Conservation (phyloP, 2,888 invertebrate species). For the Scrobipalpa costella region DNA sequence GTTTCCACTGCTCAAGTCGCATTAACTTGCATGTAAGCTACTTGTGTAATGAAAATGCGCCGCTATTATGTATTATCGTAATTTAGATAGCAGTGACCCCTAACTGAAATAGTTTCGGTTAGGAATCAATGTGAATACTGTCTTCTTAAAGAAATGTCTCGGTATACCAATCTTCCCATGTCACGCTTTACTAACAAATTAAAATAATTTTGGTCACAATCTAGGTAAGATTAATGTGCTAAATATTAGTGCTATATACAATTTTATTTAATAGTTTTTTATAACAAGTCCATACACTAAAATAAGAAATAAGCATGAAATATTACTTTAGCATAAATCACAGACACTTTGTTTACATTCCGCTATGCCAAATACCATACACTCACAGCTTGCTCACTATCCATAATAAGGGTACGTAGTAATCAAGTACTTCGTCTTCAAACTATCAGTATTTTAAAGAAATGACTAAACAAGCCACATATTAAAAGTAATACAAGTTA, state of each 20-base stretch:
- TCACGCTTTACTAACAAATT: neutral
- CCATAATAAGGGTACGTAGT: neutral
- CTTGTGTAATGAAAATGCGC: too few relatives aligned
- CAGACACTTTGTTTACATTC: slow-evolving; percentile 74
- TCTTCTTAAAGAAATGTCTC: neutral
- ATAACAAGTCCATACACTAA: slow-evolving; percentile 61
- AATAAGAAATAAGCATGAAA: slow-evolving; percentile 76
- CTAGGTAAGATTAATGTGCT: slow-evolving; percentile 58
- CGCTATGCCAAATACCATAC: slow-evolving; percentile 52
- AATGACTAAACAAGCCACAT: neutral
- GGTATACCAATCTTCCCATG: neutral
- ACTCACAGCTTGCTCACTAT: slow-evolving; percentile 30
- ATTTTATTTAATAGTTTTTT: slow-evolving; percentile 52
- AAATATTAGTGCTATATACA: slow-evolving; percentile 70
- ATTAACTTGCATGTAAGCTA: too few relatives aligned
- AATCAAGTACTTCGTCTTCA: neutral
- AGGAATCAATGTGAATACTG: too few relatives aligned
- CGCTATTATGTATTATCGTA: too few relatives aligned
- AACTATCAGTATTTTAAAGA: neutral
- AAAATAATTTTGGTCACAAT: slow-evolving; percentile 66
- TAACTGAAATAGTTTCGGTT: too few relatives aligned
- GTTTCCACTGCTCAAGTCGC: too few relatives aligned
- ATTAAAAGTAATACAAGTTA: neutral
- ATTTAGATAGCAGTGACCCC: too few relatives aligned
- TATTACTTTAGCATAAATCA: slow-evolving; percentile 76